These are phyloP conservation scores for Intoshia linei DNA, from an alignment of 1,140 invertebrate genomes.

Conservation along the genomic window DNA sequence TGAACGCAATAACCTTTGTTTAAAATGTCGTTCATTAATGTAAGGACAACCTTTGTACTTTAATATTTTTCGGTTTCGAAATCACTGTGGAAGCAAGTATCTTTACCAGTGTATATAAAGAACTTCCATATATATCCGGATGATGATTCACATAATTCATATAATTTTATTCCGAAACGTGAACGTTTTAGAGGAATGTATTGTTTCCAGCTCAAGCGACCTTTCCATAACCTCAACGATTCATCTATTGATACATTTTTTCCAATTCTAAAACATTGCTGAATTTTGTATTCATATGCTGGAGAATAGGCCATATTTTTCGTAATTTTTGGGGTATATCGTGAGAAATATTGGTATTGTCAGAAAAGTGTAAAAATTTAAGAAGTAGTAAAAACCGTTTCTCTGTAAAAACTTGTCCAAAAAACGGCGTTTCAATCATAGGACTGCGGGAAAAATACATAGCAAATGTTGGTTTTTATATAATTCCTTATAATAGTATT, in stretches of 20 bases:
- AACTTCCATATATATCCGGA: background rate
- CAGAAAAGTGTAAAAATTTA: background rate
- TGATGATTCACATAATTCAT: background rate
- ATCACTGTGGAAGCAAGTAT: background rate
- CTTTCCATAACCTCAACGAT: background rate
- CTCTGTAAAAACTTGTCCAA: background rate
- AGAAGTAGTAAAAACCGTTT: background rate
- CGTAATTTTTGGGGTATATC: background rate
- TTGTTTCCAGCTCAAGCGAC: background rate
- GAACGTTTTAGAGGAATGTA: background rate
- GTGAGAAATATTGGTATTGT: background rate
- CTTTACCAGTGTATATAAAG: background rate
- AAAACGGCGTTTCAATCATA: background rate
- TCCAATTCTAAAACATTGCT: background rate
- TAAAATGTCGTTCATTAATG: background rate
- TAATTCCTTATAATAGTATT: background rate
- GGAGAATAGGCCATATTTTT: background rate
- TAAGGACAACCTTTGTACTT: background rate
- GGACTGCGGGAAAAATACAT: background rate
- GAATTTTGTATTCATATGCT: background rate
- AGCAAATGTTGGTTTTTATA: background rate
- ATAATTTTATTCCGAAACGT: background rate
- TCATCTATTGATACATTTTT: background rate
- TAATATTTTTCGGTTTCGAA: background rate
- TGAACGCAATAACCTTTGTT: background rate